phyloP scores from a whole-genome alignment of 2,888 invertebrate genomes.

The Drosophila paracracens region DNA sequence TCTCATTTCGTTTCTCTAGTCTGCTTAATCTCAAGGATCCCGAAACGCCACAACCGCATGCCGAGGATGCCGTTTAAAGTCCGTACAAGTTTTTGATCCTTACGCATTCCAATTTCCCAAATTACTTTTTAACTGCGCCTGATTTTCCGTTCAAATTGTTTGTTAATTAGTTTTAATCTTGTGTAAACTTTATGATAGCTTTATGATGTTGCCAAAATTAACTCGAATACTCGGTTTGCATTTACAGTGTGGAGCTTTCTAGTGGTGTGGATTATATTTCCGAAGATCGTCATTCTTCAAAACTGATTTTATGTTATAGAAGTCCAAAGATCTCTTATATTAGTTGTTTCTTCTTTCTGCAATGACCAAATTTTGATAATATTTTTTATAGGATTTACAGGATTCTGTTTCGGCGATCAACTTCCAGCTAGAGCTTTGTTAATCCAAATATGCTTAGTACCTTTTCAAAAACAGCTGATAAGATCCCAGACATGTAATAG shows the following conservation, averaged over 20 bases:
- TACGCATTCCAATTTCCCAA: not conserved
- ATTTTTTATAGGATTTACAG: not conserved
- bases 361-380: not conserved
- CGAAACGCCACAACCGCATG: conserved; percentile 43
- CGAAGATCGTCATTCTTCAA: not conserved
- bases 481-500: not conserved
- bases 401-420: not conserved
- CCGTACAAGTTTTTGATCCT: not conserved
- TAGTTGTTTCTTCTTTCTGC: not conserved
- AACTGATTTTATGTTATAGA: conserved; percentile 1
- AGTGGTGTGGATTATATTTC: not conserved
- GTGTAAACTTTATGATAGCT: conserved; percentile 23
- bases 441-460: not conserved
- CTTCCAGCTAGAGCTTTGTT: not conserved
- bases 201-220: conserved; percentile 53
- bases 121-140: conserved; percentile 38
- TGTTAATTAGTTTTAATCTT: conserved; percentile 75
- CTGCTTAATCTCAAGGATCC: conserved; percentile 84
- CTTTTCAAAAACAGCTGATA: not conserved
- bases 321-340: conserved; percentile 5
- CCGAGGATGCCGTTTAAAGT: conserved; percentile 58
- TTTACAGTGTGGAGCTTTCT: conserved; percentile 28
- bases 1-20: conserved; percentile 85
- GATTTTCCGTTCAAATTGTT: conserved; percentile 72
- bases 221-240: conserved; percentile 45